phyloP scores from a whole-genome alignment of 2,888 invertebrate genomes.

The Apoderus coryli region DNA sequence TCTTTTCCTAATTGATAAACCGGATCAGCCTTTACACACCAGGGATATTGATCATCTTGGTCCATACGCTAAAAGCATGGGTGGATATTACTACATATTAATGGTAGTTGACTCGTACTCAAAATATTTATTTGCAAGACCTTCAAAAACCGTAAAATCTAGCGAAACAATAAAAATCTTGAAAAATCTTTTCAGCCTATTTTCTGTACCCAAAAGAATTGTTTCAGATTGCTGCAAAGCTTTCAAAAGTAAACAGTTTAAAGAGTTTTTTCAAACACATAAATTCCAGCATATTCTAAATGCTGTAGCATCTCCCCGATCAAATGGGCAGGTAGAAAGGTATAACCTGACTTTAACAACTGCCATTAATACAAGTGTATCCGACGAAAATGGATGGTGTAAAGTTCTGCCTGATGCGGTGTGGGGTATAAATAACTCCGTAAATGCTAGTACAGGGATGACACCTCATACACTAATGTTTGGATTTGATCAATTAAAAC shows the following conservation, averaged over 20 bases:
- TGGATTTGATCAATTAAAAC: slow-evolving; percentile 10
- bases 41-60: slow-evolving; percentile 13
- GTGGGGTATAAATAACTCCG: slow-evolving; percentile 20
- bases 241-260: slow-evolving; percentile 8
- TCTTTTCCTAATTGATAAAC: slow-evolving; percentile 11
- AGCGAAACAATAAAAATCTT: slow-evolving; percentile 9
- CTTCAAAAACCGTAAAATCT: slow-evolving; percentile 6
- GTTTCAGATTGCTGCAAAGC: slow-evolving; percentile 10
- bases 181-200: slow-evolving; percentile 12
- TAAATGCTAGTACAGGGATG: slow-evolving; percentile 18
- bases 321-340: slow-evolving; percentile 7
- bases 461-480: slow-evolving; percentile 20
- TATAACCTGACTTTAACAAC: slow-evolving; percentile 4
- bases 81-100: slow-evolving; percentile 7
- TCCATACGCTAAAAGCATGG: slow-evolving; percentile 6
- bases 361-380: slow-evolving; percentile 11
- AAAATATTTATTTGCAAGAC: slow-evolving; percentile 10
- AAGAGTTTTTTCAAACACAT: too few species aligned
- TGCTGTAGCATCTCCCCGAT: too few species aligned
- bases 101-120: slow-evolving; percentile 11
- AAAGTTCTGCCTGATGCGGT: slow-evolving; percentile 16
- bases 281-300: slow-evolving; percentile 8
- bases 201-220: slow-evolving; percentile 9
- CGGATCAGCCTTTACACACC: slow-evolving; percentile 10
- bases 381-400: slow-evolving; percentile 22